Evolutionary conservation across 2,888 invertebrate species (phyloP).

Genomic region (Limulus polyphemus): DNA sequence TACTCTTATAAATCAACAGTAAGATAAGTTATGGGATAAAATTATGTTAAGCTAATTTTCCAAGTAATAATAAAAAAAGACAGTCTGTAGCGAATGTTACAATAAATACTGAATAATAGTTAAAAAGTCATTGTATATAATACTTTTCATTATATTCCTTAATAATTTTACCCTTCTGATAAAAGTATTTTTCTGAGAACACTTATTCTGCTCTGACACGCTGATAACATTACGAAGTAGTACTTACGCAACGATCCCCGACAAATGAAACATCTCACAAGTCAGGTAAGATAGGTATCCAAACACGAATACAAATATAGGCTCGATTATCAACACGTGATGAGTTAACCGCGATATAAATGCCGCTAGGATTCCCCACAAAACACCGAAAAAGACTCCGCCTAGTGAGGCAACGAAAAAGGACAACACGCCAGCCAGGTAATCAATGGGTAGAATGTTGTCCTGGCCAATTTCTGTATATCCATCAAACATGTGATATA

Average conservation of each 20-base stretch:
- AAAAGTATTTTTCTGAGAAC: too few species aligned
- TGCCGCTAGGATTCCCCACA: slow-evolving; percentile 91
- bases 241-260: slow-evolving; percentile 95
- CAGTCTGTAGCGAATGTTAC: too few species aligned
- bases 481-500: slow-evolving; percentile 93
- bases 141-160: too few species aligned
- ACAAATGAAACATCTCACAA: slow-evolving; percentile 97
- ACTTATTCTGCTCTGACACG: too few species aligned
- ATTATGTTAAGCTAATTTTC: too few species aligned
- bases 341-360: slow-evolving; percentile 88
- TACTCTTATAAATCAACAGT: too few species aligned
- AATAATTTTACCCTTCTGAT: too few species aligned
- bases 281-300: slow-evolving; percentile 93
- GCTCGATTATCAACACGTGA: slow-evolving; percentile 92
- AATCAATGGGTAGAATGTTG: slow-evolving; percentile 62
- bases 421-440: slow-evolving; percentile 70
- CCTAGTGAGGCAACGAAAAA: slow-evolving; percentile 87
- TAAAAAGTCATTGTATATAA: too few species aligned
- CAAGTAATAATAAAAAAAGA: too few species aligned
- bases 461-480: slow-evolving; percentile 78
- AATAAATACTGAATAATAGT: too few species aligned
- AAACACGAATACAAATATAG: slow-evolving; percentile 95
- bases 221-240: too few species aligned
- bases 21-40: too few species aligned
- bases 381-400: slow-evolving; percentile 77